phyloP scores from a whole-genome alignment of 2,797 vertebrate genomes.

The Triplophysa yarkandensis region DNA sequence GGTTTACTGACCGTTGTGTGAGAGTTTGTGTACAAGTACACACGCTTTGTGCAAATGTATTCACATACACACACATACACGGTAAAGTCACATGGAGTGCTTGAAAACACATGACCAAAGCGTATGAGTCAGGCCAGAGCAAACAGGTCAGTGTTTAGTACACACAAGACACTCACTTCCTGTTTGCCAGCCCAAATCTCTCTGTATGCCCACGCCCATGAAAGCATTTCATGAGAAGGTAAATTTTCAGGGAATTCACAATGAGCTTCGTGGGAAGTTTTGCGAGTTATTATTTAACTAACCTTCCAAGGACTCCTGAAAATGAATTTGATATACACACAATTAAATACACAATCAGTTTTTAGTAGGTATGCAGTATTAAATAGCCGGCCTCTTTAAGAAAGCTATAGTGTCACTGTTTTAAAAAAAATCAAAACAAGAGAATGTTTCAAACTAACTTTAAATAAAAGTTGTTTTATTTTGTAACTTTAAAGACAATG shows the following conservation, averaged over 20 bases:
- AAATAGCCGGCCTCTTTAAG: background rate
- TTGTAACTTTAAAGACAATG: background rate
- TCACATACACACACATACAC: background rate
- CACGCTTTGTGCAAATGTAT: background rate
- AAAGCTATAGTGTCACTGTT: constrained; percentile 26
- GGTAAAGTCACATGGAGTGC: background rate
- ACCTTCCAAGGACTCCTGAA: background rate
- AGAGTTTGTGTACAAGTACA: too few species aligned
- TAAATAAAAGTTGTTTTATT: too few species aligned
- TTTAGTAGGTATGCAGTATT: background rate
- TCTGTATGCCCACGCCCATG: background rate
- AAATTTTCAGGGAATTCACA: background rate
- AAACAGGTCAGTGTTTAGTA: constrained; percentile 30
- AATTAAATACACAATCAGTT: background rate
- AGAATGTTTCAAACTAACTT: background rate
- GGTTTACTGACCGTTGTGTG: background rate
- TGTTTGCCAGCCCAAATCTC: constrained; percentile 16
- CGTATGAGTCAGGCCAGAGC: constrained; percentile 5
- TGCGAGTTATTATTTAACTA: background rate
- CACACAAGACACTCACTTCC: constrained; percentile 30
- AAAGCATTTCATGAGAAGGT: background rate
- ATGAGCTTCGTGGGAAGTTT: background rate
- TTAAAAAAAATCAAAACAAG: constrained; percentile 26
- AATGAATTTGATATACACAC: background rate
- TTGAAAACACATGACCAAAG: constrained; percentile 21